Conservation (phyloP, 2,797 vertebrate species). For the Nothura maculosa region DNA sequence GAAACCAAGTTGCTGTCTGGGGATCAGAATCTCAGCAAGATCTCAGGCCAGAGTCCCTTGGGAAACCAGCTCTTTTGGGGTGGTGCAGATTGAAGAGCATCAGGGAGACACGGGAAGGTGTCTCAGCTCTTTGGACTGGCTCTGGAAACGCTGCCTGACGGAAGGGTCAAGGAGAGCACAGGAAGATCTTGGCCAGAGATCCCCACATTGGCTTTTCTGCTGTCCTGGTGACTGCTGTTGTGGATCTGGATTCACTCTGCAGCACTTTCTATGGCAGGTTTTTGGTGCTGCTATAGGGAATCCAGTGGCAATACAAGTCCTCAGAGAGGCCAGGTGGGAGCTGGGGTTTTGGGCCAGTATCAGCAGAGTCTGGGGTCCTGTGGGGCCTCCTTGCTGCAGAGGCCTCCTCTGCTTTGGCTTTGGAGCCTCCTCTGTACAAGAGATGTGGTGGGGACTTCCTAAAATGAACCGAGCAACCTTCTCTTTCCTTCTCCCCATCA, state of each 20-base stretch:
- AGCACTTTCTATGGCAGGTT: not conserved
- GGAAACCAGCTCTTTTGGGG: not conserved
- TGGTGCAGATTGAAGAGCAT: not conserved
- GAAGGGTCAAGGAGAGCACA: not conserved
- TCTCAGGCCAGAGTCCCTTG: not conserved
- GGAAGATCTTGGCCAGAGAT: not conserved
- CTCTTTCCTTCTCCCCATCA: not conserved
- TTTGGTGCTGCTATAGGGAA: not conserved
- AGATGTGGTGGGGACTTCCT: not conserved
- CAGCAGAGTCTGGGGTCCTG: not conserved
- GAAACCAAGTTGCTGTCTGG: not conserved
- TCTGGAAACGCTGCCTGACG: not conserved
- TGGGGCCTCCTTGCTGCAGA: not conserved
- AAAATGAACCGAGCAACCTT: not conserved
- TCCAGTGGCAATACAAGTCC: rapidly evolving
- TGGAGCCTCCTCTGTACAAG: not conserved
- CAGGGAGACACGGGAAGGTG: not conserved
- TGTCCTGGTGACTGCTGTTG: not conserved
- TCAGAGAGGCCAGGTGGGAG: not conserved
- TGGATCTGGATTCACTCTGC: not conserved
- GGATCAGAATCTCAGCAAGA: not conserved
- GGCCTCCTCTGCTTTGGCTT: not conserved
- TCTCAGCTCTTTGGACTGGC: not conserved
- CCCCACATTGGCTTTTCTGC: rapidly evolving
- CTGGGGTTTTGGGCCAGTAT: not conserved